Evolutionary conservation across 1,140 invertebrate genomes (phyloP).

Genomic region (Ips typographus): DNA sequence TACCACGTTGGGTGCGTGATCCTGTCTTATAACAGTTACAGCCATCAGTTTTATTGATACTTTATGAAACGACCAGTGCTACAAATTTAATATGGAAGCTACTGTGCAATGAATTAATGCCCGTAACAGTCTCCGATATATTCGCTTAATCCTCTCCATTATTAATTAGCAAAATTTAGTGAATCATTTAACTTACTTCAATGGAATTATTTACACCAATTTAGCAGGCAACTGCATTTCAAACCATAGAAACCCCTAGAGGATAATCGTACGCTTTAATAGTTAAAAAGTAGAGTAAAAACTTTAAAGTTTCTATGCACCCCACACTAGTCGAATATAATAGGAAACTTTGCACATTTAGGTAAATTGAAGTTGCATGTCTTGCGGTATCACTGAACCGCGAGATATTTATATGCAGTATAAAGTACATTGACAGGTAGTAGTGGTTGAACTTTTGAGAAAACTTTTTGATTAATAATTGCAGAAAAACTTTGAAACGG

Average conservation of each 20-base stretch:
- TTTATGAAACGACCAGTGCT: too few relatives aligned
- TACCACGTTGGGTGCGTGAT: too few relatives aligned
- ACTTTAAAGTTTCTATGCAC: background rate
- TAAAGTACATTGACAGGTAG: slow-evolving; percentile 5
- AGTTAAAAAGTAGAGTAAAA: too few relatives aligned
- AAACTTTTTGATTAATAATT: slow-evolving; percentile 14
- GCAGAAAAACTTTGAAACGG: slow-evolving; percentile 11
- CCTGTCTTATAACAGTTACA: too few relatives aligned
- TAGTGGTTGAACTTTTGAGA: background rate
- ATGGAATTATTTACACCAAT: slow-evolving; percentile 2
- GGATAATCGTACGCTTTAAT: background rate
- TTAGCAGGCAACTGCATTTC: slow-evolving; percentile 3
- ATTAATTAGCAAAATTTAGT: background rate
- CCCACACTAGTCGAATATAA: background rate
- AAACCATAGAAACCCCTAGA: background rate
- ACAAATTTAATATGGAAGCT: too few relatives aligned
- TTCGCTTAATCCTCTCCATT: background rate
- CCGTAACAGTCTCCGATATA: background rate
- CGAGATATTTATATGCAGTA: background rate
- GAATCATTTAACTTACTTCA: slow-evolving; percentile 3
- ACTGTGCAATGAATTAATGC: background rate
- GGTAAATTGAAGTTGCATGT: slow-evolving; percentile 6
- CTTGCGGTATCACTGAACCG: background rate
- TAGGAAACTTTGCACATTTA: slow-evolving; percentile 10
- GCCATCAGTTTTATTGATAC: too few relatives aligned